These are phyloP conservation scores for Carlito syrichta DNA, from an alignment of 2,113 vertebrate genomes.

Conservation along the genomic window DNA sequence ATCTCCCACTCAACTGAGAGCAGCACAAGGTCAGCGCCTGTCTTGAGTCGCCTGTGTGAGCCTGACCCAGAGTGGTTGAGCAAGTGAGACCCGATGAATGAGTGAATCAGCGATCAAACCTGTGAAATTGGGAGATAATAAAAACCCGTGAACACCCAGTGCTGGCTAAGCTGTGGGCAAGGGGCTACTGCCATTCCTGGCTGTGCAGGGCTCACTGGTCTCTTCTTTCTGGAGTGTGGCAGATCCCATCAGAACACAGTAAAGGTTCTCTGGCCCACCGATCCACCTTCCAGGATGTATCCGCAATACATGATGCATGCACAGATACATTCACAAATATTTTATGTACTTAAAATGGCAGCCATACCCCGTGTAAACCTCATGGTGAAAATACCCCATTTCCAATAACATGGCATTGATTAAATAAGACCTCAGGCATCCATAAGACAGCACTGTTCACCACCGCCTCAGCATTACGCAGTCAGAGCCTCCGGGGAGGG, in stretches of 20 bases:
- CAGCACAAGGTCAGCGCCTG: no score
- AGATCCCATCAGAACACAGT: fast-evolving
- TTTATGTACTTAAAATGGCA: not conserved
- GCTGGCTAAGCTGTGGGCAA: not conserved
- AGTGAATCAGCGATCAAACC: not conserved
- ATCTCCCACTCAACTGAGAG: not conserved
- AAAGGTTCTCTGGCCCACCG: not conserved
- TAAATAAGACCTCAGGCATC: not conserved
- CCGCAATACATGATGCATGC: not conserved
- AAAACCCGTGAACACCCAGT: not conserved
- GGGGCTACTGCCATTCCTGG: not conserved
- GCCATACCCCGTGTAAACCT: no score
- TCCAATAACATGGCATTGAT: not conserved
- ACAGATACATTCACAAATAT: not conserved
- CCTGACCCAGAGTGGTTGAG: not conserved
- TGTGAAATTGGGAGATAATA: not conserved
- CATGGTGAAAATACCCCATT: not conserved
- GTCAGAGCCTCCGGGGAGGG: not conserved
- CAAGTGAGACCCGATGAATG: not conserved
- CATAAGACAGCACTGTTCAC: not conserved
- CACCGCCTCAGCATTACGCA: not conserved
- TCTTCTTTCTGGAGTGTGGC: not conserved
- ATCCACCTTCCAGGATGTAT: not conserved
- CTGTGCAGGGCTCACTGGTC: not conserved
- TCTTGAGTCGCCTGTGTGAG: not conserved